phyloP scores from a whole-genome alignment of 2,888 invertebrate genomes.

The Marronus borbonicus region DNA sequence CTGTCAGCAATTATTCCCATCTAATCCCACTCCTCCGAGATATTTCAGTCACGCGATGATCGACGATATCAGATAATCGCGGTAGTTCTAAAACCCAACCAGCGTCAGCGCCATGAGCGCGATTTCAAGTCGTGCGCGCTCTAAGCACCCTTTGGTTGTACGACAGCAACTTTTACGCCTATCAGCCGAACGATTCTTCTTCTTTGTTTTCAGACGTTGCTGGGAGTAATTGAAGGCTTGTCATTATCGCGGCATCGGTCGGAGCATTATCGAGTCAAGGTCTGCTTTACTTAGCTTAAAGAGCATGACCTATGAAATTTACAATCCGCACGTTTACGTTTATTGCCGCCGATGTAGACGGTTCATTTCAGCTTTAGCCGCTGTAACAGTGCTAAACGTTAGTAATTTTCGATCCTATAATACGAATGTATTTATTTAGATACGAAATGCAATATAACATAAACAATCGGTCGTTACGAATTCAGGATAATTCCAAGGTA shows the following conservation, averaged over 20 bases:
- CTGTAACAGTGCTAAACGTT: no score
- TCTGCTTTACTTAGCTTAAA: neutral
- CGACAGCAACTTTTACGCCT: neutral
- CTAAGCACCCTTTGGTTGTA: neutral
- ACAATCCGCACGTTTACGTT: neutral
- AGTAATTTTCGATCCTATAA: neutral
- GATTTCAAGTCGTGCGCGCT: neutral
- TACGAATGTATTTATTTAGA: no score
- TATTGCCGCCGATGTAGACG: neutral
- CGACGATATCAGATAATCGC: slow-evolving; percentile 20
- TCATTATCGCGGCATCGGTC: slow-evolving; percentile 18
- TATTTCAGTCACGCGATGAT: slow-evolving; percentile 25
- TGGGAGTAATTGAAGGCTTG: slow-evolving; percentile 18
- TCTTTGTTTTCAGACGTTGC: neutral
- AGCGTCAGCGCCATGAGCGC: neutral
- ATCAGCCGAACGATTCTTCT: neutral
- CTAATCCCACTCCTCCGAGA: slow-evolving; percentile 9
- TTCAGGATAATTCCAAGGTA: no score
- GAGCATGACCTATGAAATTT: slow-evolving; percentile 16
- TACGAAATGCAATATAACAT: no score
- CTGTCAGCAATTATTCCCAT: slow-evolving; percentile 18
- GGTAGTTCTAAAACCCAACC: slow-evolving; percentile 8
- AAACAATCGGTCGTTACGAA: no score
- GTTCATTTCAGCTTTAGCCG: neutral
- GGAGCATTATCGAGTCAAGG: slow-evolving; percentile 7